A percentile compares a stretch with the other conserved stretches of the same genome.
Conservation (phyloP, 2,888 invertebrate genomes). For the Acrocyrtus sp. region DNA sequence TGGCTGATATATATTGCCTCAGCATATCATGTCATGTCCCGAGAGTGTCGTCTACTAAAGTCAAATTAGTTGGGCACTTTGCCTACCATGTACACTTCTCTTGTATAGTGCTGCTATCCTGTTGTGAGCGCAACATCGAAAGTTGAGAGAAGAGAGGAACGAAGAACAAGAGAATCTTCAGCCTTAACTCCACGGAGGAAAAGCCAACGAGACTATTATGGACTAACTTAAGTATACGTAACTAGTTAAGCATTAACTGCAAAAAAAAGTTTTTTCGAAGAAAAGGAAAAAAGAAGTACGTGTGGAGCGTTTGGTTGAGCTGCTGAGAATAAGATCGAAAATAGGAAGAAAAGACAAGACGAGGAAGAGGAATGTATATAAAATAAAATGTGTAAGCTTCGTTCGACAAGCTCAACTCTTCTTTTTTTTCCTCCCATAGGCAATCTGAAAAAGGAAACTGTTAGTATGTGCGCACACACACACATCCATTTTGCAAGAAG, state of each 20-base stretch:
- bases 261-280: slow-evolving; percentile 10
- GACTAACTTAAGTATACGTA: too few species aligned
- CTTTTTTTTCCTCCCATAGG: not conserved
- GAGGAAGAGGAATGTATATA: too few species aligned
- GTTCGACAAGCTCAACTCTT: not conserved
- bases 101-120: not conserved
- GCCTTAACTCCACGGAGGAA: too few species aligned
- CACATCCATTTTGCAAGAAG: too few species aligned
- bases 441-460: too few species aligned
- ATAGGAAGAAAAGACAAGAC: too few species aligned
- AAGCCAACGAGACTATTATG: too few species aligned
- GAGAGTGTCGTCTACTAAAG: slow-evolving; percentile 50
- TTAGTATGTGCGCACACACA: too few species aligned
- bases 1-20: slow-evolving; percentile 32
- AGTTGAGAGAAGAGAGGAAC: not conserved
- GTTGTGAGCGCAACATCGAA: not conserved
- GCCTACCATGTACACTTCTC: slow-evolving; percentile 13
- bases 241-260: slow-evolving; percentile 19
- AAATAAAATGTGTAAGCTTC: too few species aligned
- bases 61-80: slow-evolving; percentile 50
- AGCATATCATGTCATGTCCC: slow-evolving; percentile 46
- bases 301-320: too few species aligned
- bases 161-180: too few species aligned
- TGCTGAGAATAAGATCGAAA: too few species aligned
- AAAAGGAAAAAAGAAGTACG: slow-evolving; percentile 8